Base-by-base conservation (phyloP, 2,888 invertebrate genomes). In the Bombylius discolor region DNA sequence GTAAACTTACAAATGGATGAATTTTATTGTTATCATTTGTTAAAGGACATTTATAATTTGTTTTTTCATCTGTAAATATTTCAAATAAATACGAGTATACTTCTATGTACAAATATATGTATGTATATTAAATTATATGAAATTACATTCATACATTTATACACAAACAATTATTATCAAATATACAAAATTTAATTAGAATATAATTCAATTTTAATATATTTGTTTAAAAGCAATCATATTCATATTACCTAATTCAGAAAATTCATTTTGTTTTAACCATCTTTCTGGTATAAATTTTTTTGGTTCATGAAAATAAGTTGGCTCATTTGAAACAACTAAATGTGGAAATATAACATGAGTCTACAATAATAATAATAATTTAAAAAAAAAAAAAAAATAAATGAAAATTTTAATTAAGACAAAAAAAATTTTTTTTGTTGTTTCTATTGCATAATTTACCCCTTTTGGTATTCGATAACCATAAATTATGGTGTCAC, bases 381-480 rank as follows among this genome's bases (percentile, higher is more conserved):
- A 39, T n/a, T n/a, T n/a, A 54, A 49, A 31, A 55, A 44, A 49
- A 51, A 45, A 32, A 32, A 52, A 55, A 52, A 23, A 58, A 53
- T 47, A 45, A 14, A 12, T 32, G 11, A 47, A 7, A 53, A 52
- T 49, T 7, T 14, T 14, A 14, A 46, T 46, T 46, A 46, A 36
- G 6, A 36, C 36, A 36, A 36, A 8, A 36, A 36, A 8, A 36
- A 36, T 48, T 13, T 49, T 31, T 45, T 23, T 45, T 51, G 32
- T 51, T 13, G 31, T 33, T 46, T 45, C 33, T 34, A 14, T 39
- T 42, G 39, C 32, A 34, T 39, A 14, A 8, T 78, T 78, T 78
- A 89, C 88, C 72, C 89, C 89, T 76, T 87, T 87, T 13, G 90
- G 89, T 60, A 91, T 82, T 67, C 81, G 77, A 67, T 86, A 90